Base-by-base conservation (phyloP, 2,888 invertebrate species). In the Phyllotreta cruciferae region DNA sequence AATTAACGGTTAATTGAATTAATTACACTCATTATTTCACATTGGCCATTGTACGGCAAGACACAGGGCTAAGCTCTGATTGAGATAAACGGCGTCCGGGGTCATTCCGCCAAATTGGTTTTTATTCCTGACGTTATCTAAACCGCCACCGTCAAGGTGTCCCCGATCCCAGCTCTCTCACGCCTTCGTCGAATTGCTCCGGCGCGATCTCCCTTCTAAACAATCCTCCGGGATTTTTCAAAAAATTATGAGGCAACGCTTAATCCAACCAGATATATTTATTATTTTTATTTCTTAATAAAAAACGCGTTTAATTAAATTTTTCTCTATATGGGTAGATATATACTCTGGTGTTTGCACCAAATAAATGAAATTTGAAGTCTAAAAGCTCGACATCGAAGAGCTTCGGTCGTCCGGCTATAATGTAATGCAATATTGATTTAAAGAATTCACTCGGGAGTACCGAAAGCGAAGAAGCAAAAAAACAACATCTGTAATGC, bases 1-100 rank as follows among this genome's bases (percentile, higher is more conserved):
- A 82, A 83, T 82, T 83, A 82, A 82, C 82, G 82, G 82, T 82
- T 82, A 82, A 82, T 83, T 83, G 82, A 82, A 83, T 83, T 83
- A 83, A 83, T 83, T 82, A 79, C 81, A 74, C 79, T 82, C 82
- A 82, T 83, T 83, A 83, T 82, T 82, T 81, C 78, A 77, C 80
- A 80, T 80, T 67, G 74, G 72, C 68, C 71, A 79, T 78, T 79
- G 79, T 77, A 78, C 75, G 75, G 74, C 74, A 77, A 78, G 79
- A 79, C 78, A 75, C 73, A 72, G 69, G 24, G 75, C 78, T 79
- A 79, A 80, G 78, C 80, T 77, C 73, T 80, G 80, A 80, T 80
- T 80, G 81, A 81, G 80, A 81, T 80, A 80, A 80, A 81, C 81
- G 80, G 78, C 75, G 76, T 73, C 71, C 73, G 76, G 75, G 78